Evolutionary conservation across 1,140 invertebrate species (phyloP).

Genomic region (Subanguina moxae): DNA sequence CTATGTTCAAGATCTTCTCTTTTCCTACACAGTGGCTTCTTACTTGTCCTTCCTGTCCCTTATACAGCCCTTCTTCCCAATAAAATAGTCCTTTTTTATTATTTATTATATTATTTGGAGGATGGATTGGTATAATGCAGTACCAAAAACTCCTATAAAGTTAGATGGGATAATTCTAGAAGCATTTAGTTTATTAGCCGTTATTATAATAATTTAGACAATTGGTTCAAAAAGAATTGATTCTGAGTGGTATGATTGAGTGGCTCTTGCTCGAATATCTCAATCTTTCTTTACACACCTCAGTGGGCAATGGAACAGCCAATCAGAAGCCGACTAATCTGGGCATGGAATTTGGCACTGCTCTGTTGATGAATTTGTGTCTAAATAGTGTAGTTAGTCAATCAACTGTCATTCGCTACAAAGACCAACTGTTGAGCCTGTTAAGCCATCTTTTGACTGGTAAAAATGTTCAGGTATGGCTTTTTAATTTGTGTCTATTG

Average conservation of each 20-base stretch:
- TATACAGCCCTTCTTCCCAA: no score
- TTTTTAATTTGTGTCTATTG: neutral
- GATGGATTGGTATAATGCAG: no score
- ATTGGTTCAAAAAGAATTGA: constrained; percentile 46
- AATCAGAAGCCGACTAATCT: neutral
- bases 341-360: constrained; percentile 38
- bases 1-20: no score
- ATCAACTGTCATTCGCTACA: constrained; percentile 43
- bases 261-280: constrained; percentile 28
- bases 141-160: no score
- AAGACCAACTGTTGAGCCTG: constrained; percentile 34
- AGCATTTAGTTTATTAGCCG: no score
- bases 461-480: constrained; percentile 8
- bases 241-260: constrained; percentile 47
- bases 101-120: no score
- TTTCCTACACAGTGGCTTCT: no score
- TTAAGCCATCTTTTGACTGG: constrained; percentile 11
- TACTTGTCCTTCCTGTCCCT: no score
- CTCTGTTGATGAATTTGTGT: constrained; percentile 47
- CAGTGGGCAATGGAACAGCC: neutral
- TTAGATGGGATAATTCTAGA: no score
- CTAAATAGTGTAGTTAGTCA: constrained; percentile 40
- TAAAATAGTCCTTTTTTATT: no score
- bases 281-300: neutral
- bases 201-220: constrained; percentile 14